A percentile compares a stretch with the other conserved stretches of the same genome.
Evolutionary conservation across 2,113 vertebrate genomes (phyloP).

Genomic region (Gymnorhina tibicen): DNA sequence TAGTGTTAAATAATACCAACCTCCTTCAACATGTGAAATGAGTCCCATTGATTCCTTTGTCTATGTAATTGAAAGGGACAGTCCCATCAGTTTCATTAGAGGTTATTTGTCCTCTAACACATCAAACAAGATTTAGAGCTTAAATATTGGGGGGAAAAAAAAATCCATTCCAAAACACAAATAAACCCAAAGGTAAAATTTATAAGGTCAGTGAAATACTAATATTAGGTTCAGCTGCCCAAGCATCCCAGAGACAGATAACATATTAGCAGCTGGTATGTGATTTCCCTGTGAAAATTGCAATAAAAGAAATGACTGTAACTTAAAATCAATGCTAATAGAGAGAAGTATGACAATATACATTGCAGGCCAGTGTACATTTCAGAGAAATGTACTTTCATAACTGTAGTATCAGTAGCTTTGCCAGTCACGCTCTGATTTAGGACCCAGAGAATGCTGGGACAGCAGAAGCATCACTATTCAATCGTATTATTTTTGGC

Average conservation of each 20-base stretch:
- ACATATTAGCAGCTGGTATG: not conserved
- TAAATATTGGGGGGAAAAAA: not conserved
- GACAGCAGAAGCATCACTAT: not conserved
- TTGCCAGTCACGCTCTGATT: not conserved
- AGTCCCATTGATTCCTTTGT: conserved; percentile 56
- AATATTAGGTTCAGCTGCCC: not conserved
- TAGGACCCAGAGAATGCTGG: not conserved
- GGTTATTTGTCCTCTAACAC: conserved; percentile 8
- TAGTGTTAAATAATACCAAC: conserved; percentile 34
- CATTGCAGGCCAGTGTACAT: not conserved
- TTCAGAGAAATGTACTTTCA: conserved; percentile 30
- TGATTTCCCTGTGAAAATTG: not conserved
- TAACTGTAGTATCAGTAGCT: not conserved
- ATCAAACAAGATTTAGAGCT: conserved; percentile 32
- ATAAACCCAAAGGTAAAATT: conserved; percentile 11
- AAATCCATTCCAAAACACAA: not conserved
- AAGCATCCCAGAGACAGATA: not conserved
- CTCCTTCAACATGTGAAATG: conserved; percentile 51
- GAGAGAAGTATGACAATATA: not conserved
- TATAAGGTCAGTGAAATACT: conserved; percentile 1
- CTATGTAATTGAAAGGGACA: conserved; percentile 60
- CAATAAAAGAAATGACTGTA: not conserved
- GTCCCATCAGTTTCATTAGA: conserved; percentile 34
- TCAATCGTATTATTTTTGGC: not conserved
- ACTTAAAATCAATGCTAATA: conserved; percentile 41